Conservation (phyloP, 2,888 invertebrate species). For the Heliconius cydno region DNA sequence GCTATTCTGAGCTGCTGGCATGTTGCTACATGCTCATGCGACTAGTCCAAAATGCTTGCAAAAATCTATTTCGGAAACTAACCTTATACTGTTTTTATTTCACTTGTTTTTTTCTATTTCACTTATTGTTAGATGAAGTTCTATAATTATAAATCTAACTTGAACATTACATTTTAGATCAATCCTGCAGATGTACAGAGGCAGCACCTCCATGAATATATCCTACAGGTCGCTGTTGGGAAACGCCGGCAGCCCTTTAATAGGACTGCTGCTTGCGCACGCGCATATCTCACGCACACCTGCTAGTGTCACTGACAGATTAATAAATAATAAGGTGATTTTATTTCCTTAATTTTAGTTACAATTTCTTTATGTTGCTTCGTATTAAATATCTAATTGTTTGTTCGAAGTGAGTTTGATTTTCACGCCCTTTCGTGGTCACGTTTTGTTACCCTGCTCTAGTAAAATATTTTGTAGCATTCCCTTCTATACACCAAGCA, state of each 20-base stretch:
- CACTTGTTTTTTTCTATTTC: background rate
- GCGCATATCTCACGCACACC: slow-evolving; percentile 61
- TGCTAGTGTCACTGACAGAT: background rate
- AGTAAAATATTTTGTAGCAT: too few species aligned
- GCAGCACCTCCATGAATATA: slow-evolving; percentile 68
- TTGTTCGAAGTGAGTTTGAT: too few species aligned
- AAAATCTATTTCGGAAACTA: too few species aligned
- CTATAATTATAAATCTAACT: background rate
- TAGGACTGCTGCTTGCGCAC: slow-evolving; percentile 71
- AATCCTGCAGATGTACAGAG: slow-evolving; percentile 64
- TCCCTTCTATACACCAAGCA: too few species aligned
- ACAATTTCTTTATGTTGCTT: too few species aligned
- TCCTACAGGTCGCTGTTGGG: slow-evolving; percentile 77
- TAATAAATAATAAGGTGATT: slow-evolving; percentile 16
- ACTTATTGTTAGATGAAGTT: background rate
- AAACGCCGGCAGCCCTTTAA: slow-evolving; percentile 72
- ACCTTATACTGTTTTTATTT: background rate
- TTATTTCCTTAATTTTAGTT: too few species aligned
- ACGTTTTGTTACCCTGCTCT: too few species aligned
- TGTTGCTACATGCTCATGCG: too few species aligned
- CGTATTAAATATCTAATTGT: too few species aligned
- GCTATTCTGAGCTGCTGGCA: background rate
- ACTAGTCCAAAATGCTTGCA: too few species aligned
- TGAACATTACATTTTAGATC: slow-evolving; percentile 53
- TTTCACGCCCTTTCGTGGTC: too few species aligned